Percentiles rank a stretch among this genome's conserved stretches.
Conservation (phyloP, 2,888 invertebrate genomes). For the Danaus chrysippus region DNA sequence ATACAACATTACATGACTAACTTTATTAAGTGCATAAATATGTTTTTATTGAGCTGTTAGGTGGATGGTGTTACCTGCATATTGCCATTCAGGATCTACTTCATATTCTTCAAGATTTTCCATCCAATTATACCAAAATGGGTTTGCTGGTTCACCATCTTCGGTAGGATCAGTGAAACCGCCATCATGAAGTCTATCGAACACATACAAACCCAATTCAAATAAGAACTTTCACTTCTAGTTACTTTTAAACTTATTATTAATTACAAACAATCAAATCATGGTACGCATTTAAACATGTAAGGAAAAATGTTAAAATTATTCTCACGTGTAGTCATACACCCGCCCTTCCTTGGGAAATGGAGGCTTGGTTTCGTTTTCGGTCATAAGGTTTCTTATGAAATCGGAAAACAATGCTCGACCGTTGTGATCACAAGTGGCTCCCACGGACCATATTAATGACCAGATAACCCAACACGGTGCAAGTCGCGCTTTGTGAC, state of each 20-base stretch:
- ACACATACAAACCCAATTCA: not conserved
- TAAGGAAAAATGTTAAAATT: not conserved
- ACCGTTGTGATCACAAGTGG: slow-evolving; percentile 84
- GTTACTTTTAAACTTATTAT: not conserved
- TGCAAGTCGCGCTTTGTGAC: slow-evolving; percentile 72
- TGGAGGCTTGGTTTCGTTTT: slow-evolving; percentile 57
- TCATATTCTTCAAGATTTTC: slow-evolving; percentile 78
- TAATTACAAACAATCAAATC: not conserved
- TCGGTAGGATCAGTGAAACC: slow-evolving; percentile 83
- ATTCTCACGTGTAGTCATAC: slow-evolving; percentile 81
- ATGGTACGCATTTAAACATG: too few relatives aligned
- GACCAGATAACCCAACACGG: slow-evolving; percentile 86
- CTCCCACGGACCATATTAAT: slow-evolving; percentile 86
- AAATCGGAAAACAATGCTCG: slow-evolving; percentile 80
- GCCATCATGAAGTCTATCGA: slow-evolving; percentile 84
- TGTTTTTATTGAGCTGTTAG: too few relatives aligned
- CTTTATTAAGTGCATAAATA: too few relatives aligned
- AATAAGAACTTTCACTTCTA: not conserved
- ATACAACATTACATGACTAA: too few relatives aligned
- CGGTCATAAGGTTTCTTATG: slow-evolving; percentile 76
- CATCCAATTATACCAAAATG: slow-evolving; percentile 86
- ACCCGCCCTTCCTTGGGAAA: slow-evolving; percentile 82
- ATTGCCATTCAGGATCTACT: slow-evolving; percentile 82
- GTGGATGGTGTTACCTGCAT: slow-evolving; percentile 65
- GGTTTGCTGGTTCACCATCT: slow-evolving; percentile 78